Base-by-base conservation (phyloP, 2,888 invertebrate species). In the Catocala sponsa region DNA sequence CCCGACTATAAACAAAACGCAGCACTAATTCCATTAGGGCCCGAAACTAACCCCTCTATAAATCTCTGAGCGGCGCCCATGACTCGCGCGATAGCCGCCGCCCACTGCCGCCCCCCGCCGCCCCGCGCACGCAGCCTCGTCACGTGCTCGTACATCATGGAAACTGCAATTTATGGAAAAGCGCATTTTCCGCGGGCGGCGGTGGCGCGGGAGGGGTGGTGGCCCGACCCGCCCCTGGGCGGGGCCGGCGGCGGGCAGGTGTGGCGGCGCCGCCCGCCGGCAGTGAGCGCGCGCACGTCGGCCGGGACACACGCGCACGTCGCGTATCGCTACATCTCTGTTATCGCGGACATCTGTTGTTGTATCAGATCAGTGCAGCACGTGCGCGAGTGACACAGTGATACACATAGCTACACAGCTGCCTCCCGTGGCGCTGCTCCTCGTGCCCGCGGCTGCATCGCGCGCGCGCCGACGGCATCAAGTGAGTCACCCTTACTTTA, bases 1-100 rank as follows among this genome's bases (percentile, higher is more conserved):
- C 75, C 76, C 75, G 76, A 61, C 80, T 80, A 85, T 87, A 87
- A 87, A 88, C 87, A 85, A 86, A 82, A 81, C 78, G 79, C 79
- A 82, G 81, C 82, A 80, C 84, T 89, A 88, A 89, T 89, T 87
- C 91, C 91, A 90, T 91, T 90, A 91, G 86, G 82, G 82, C 83
- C 82, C 79, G 76, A 83, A 83, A 80, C 84, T 83, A 84, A 83
- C 86, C 86, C 87, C 82, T 81, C 82, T 71, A 83, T 89, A 88
- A 88, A 90, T 89, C 89, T 84, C 79, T 74, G 72, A 75, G 79
- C 79, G 80, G 68, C 68, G 68, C 79, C 84, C 82, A 82, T 82
- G 79, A 81, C 78, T 83, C 72, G 82, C 68, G 52, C 70, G 77
- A 76, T 74, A 77, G 76, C 72, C 65, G 74, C 79, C 78, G 77